Evolutionary conservation across 2,797 vertebrate genomes (phyloP).

Genomic region (Morelia viridis): DNA sequence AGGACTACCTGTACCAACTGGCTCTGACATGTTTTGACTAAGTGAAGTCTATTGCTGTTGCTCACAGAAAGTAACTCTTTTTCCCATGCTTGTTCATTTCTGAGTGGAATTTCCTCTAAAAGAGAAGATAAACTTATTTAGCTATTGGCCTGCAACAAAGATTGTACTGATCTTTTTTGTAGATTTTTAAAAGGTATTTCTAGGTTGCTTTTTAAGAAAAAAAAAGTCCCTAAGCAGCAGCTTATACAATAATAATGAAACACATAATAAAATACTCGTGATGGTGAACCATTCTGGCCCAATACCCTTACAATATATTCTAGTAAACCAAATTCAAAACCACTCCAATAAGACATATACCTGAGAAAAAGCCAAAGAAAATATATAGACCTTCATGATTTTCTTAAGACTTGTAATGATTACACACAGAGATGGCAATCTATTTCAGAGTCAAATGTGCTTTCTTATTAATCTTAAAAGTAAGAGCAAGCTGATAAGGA

Average conservation of each 20-base stretch:
- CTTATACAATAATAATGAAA: not conserved
- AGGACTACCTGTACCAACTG: no score
- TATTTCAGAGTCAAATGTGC: not conserved
- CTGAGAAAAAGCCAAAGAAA: not conserved
- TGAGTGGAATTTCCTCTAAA: not conserved
- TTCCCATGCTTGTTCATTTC: not conserved
- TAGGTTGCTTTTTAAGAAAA: not conserved
- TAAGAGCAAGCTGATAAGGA: not conserved
- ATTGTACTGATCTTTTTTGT: not conserved
- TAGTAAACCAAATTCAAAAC: not conserved
- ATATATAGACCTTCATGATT: not conserved
- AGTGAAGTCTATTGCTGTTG: not conserved
- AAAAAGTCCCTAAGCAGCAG: not conserved
- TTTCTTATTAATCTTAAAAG: not conserved
- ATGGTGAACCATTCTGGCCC: not conserved
- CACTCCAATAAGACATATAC: not conserved
- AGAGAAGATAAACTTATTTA: not conserved
- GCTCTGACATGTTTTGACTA: not conserved
- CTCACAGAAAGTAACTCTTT: not conserved
- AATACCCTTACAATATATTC: not conserved
- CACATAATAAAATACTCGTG: not conserved
- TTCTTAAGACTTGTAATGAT: not conserved
- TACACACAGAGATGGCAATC: not conserved
- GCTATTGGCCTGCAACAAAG: not conserved
- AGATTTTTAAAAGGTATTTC: not conserved